Evolutionary conservation across 1,140 invertebrate genomes (phyloP).

Genomic region (Trichogramma pretiosum): DNA sequence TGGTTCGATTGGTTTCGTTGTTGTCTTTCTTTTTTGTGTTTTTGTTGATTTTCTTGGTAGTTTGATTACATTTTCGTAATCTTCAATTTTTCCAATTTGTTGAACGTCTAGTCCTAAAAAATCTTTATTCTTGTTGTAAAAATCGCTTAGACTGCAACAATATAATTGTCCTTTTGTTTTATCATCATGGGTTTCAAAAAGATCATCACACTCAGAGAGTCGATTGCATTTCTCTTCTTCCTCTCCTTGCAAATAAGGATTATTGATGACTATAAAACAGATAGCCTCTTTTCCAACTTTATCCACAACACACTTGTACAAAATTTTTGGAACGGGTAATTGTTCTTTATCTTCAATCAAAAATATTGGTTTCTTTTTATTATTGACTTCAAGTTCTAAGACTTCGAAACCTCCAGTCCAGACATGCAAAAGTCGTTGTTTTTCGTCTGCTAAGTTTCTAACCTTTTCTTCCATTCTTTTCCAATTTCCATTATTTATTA

Average conservation of each 20-base stretch:
- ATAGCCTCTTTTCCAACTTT: conserved; percentile 39
- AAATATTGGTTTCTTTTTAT: too few relatives aligned
- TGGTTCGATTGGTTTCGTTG: too few relatives aligned
- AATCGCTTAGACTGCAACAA: conserved; percentile 2
- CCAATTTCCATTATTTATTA: conserved; percentile 55
- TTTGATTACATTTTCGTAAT: too few relatives aligned
- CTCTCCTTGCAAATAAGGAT: conserved; percentile 43
- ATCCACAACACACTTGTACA: conserved; percentile 52
- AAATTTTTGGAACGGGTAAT: conserved; percentile 39
- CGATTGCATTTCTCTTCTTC: neutral
- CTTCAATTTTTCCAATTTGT: too few relatives aligned
- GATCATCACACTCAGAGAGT: neutral
- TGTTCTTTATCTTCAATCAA: too few relatives aligned
- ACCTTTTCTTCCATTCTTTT: conserved; percentile 42
- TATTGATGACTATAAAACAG: conserved; percentile 53
- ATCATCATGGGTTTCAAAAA: neutral
- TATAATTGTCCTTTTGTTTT: conserved; percentile 1
- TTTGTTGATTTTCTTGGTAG: too few relatives aligned
- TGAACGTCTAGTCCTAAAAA: too few relatives aligned
- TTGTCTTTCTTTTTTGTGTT: too few relatives aligned
- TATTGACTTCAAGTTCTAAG: neutral
- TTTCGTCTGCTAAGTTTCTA: conserved; percentile 27
- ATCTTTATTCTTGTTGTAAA: too few relatives aligned
- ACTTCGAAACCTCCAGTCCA: conserved; percentile 47
- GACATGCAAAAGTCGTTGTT: conserved; percentile 32